phyloP scores from a whole-genome alignment of 1,140 invertebrate genomes.

The Drosophila albomicans region DNA sequence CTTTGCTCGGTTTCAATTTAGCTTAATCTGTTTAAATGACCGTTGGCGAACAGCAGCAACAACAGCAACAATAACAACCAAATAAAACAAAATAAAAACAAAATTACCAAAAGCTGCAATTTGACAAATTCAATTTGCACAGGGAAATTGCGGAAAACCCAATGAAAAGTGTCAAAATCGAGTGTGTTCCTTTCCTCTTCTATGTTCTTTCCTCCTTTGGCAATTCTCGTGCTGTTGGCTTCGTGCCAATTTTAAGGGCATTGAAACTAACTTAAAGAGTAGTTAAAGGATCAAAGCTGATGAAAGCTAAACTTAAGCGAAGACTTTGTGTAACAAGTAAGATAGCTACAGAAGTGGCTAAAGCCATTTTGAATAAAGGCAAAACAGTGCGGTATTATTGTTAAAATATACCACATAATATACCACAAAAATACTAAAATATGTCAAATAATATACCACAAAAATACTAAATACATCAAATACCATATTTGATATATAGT shows the following conservation, averaged over 20 bases:
- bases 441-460: too few species aligned
- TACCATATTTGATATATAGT: too few species aligned
- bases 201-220: neutral
- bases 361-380: too few species aligned
- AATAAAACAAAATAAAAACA: conserved; percentile 36
- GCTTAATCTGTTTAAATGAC: conserved; percentile 72
- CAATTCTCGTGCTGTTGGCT: neutral
- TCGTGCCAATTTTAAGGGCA: neutral
- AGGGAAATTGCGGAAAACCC: conserved; percentile 47
- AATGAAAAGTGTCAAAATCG: conserved; percentile 51
- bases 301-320: neutral
- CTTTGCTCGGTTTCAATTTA: conserved; percentile 69
- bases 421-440: too few species aligned
- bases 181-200: neutral
- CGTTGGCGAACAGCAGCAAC: conserved; percentile 20
- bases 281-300: neutral
- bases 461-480: too few species aligned
- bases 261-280: conserved; percentile 10
- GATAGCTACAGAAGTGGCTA: too few species aligned
- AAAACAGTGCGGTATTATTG: too few species aligned
- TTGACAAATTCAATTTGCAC: conserved; percentile 75
- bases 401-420: too few species aligned
- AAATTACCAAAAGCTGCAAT: conserved; percentile 62
- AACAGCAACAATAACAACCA: conserved; percentile 13
- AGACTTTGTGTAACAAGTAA: neutral